phyloP scores from a whole-genome alignment of 2,113 vertebrate species.

The Takifugu flavidus region DNA sequence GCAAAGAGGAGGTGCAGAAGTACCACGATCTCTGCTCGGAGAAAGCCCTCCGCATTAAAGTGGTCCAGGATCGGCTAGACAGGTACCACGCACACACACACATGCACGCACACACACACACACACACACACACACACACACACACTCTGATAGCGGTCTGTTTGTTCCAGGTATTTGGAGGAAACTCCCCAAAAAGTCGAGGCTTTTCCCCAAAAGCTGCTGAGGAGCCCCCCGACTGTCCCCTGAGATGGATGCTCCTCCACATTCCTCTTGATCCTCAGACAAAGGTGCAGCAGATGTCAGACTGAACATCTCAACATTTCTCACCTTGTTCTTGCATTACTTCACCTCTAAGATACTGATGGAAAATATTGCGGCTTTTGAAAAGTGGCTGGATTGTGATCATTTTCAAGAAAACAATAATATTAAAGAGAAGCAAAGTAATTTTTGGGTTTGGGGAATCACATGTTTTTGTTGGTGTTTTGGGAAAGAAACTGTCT shows the following conservation, averaged over 20 bases:
- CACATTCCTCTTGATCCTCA: not conserved
- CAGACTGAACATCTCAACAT: not conserved
- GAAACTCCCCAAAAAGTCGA: slow-evolving; percentile 11
- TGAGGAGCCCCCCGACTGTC: slow-evolving; percentile 19
- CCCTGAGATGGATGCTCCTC: not conserved
- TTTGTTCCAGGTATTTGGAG: slow-evolving; percentile 30
- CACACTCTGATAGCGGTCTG: not conserved
- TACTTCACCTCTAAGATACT: too few relatives aligned
- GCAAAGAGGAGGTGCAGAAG: slow-evolving; percentile 47
- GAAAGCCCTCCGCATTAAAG: slow-evolving; percentile 31
- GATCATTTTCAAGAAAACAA: too few relatives aligned
- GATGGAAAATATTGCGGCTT: too few relatives aligned
- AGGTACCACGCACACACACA: slow-evolving; percentile 26
- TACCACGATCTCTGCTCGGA: slow-evolving; percentile 72
- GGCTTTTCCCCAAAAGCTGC: slow-evolving; percentile 12
- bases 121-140: not conserved
- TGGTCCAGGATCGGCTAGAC: slow-evolving; percentile 11
- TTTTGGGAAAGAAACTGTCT: too few relatives aligned
- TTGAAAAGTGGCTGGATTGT: too few relatives aligned
- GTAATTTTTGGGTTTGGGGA: too few relatives aligned
- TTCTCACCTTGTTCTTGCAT: too few relatives aligned
- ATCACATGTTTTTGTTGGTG: too few relatives aligned
- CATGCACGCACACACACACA: not conserved
- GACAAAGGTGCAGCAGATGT: not conserved
- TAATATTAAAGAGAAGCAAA: too few relatives aligned